phyloP scores from a whole-genome alignment of 1,140 invertebrate genomes.

The Galleria mellonella region DNA sequence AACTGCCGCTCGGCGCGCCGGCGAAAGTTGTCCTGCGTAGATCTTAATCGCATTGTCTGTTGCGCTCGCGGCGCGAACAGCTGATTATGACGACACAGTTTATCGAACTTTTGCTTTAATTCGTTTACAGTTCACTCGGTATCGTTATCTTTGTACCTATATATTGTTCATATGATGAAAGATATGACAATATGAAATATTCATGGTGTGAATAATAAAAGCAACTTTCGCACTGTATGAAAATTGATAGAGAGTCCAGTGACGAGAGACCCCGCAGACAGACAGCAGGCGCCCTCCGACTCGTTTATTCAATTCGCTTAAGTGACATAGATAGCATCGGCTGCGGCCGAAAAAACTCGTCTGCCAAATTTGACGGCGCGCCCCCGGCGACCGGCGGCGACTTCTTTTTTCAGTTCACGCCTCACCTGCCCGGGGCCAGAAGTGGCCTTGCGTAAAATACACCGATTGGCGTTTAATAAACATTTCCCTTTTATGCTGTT shows the following conservation, averaged over 20 bases:
- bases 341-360: conserved; percentile 62
- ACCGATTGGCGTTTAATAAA: conserved; percentile 56
- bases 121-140: conserved; percentile 8
- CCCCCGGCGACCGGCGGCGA: conserved; percentile 39
- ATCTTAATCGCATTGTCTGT: conserved; percentile 73
- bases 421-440: conserved; percentile 45
- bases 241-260: too few relatives aligned
- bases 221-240: too few relatives aligned
- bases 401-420: conserved; percentile 61
- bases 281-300: conserved; percentile 40
- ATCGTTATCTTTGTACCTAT: background rate
- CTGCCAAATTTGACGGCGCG: conserved; percentile 54
- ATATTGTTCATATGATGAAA: too few relatives aligned
- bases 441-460: conserved; percentile 41
- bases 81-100: conserved; percentile 63
- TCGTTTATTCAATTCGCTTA: conserved; percentile 71
- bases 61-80: conserved; percentile 67
- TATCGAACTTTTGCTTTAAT: conserved; percentile 53
- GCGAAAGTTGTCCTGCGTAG: conserved; percentile 73
- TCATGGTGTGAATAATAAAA: too few relatives aligned
- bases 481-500: conserved; percentile 17
- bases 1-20: conserved; percentile 71
- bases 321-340: conserved; percentile 71
- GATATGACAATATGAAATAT: too few relatives aligned
- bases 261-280: conserved; percentile 5